Base-by-base conservation (phyloP, 1,140 invertebrate species). In the Stegodyphus dumicola region DNA sequence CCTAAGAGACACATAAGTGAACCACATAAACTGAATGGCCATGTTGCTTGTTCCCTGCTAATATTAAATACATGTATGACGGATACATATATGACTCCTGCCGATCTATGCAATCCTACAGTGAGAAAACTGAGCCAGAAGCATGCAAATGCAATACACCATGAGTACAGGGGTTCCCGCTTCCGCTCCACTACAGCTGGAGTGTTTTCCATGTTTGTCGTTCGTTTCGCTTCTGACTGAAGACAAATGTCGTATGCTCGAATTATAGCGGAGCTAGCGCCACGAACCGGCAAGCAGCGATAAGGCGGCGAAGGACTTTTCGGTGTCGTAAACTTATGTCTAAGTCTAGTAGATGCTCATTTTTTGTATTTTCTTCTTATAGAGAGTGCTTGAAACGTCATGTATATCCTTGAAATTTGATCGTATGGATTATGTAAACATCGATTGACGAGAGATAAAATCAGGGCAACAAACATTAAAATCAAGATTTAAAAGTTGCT, bases 121-220 rank as follows among this genome's bases (percentile, higher is more conserved):
- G 88, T 87, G 5, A 87, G 77, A 15, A 88, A 86, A 76, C 87
- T 89, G 54, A 88, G 87, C 74, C 86, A 88, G 49, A 74, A 86
- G 64, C 87, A 87, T 7, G 81, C 69, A 67, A 88, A 86, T 7
- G 88, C 85, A 11, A 88, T 76, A 17, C 73, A 18, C 87, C 87
- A 88, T 6, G 85, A 86, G 48, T 86, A 86, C 17, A 86, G 15
- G 6, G 84, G 48, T 49, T 86, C 84, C 56, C 60, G 52, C n/a
- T 77, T 53, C 11, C 67, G 18, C 48, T 60, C 69, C 52, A 76
- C 74, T 11, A 33, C 56, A 60, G 33, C 6, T 83, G 70, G 70
- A n/a, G 56, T 10, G 65, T 85, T 85, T 66, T 76, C 75, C 81
- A 85, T 85, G 77, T 70, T 79, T 73, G 11, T 33, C 4, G 70